Conservation (phyloP, 2,113 vertebrate genomes). For the Oreochromis spilurus region DNA sequence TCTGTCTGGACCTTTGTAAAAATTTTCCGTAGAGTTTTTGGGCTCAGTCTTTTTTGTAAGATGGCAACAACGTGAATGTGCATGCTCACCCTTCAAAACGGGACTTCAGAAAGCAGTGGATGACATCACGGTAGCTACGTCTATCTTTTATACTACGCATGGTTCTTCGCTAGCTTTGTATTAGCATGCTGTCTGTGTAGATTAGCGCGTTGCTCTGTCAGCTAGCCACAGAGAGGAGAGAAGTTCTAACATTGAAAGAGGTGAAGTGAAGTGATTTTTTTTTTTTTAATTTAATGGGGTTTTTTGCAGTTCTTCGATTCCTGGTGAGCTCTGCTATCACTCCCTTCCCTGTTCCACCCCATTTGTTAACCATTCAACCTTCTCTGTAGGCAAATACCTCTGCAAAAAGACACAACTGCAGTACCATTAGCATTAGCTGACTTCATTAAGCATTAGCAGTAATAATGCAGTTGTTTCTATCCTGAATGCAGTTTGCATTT, state of each 20-base stretch:
- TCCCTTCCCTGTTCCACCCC: background rate
- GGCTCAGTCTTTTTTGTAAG: background rate
- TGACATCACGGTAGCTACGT: background rate
- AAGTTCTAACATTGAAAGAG: background rate
- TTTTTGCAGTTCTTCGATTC: background rate
- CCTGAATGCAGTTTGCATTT: background rate
- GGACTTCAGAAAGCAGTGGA: background rate
- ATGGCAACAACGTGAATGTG: background rate
- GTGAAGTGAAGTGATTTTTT: background rate
- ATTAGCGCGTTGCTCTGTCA: background rate
- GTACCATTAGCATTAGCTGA: background rate
- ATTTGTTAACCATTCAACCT: background rate
- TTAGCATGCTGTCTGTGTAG: background rate
- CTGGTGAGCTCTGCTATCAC: background rate
- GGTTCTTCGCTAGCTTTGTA: background rate
- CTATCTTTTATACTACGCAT: rapidly evolving
- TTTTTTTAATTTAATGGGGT: rapidly evolving
- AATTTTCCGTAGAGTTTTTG: background rate
- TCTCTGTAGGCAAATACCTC: background rate
- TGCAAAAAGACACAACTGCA: background rate
- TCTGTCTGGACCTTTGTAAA: background rate
- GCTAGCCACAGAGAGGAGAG: background rate
- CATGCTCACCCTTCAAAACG: background rate
- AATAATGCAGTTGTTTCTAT: background rate
- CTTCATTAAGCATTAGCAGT: background rate